Percentiles rank a stretch among this genome's conserved stretches.
phyloP scores from a whole-genome alignment of 2,888 invertebrate genomes.

The Leptinotarsa peninsularis region DNA sequence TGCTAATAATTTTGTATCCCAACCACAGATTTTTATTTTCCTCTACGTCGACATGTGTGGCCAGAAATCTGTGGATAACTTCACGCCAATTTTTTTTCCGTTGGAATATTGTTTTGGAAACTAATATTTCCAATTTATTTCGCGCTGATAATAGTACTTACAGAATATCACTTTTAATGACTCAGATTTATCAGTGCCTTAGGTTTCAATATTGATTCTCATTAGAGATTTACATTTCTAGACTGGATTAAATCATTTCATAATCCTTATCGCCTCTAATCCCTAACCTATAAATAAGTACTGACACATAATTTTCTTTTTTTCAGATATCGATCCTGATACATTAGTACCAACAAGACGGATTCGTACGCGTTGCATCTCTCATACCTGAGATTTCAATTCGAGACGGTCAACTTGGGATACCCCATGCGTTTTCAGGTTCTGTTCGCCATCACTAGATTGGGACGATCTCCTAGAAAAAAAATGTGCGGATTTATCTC shows the following conservation, averaged over 20 bases:
- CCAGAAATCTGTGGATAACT: too few species aligned
- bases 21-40: too few species aligned
- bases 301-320: slow-evolving; percentile 14
- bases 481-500: slow-evolving; percentile 52
- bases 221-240: neutral
- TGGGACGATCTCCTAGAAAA: slow-evolving; percentile 66
- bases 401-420: slow-evolving; percentile 61
- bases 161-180: too few species aligned
- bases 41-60: too few species aligned
- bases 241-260: neutral
- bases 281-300: slow-evolving; percentile 7
- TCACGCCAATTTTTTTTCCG: too few species aligned
- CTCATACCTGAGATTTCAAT: slow-evolving; percentile 35
- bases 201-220: neutral
- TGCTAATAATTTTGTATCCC: too few species aligned
- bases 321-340: slow-evolving; percentile 37
- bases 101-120: too few species aligned
- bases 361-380: slow-evolving; percentile 40
- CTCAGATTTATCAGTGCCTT: neutral
- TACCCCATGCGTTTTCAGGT: slow-evolving; percentile 66
- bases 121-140: too few species aligned
- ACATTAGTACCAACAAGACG: slow-evolving; percentile 43
- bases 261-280: slow-evolving; percentile 9
- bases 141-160: too few species aligned
- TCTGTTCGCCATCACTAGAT: slow-evolving; percentile 63